Base-by-base conservation (phyloP, 2,797 vertebrate species). In the Rhinichthys osculus region DNA sequence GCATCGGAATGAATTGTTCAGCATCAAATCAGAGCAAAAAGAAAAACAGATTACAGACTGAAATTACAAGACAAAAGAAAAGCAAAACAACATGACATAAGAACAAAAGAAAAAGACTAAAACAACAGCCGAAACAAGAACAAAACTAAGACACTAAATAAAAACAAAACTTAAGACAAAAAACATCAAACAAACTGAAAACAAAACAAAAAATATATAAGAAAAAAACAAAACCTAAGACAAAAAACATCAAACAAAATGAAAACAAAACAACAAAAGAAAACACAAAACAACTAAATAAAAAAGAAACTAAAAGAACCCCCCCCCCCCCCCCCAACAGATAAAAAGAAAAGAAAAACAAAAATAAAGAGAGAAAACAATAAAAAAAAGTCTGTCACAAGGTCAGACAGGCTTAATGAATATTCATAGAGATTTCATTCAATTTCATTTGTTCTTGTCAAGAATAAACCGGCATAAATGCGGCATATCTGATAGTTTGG, bases 201-300 rank as follows among this genome's bases (percentile, higher is more conserved):
- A 67, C 3, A 8, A 35, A 38, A 21, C 44, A 14, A 14, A 44
- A 11, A 13, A 13, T 44, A 44, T 13, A 11, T 3, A 44, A 40
- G 0, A 19, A 4, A 40, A 40, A n/a, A 42, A 40, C 0, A 17
- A 35, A 38, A 21, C 44, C 27, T 16, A 64, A 66, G 6, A 64
- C 0, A 30, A 30, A 35, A 71, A 70, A 23, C 2, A 67, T 3
- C 30, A 40, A 14, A 14, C 0, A 42, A 70, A 23, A 38, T 8
- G 2, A 23, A 2, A 23, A 23, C 10, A 17, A 35, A 38, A 21
- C 44, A 14, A 14, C 0, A 42, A 70, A 23, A 38, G 2, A 23
- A 2, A 23, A 23, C 10, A n/a, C 0, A 42, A 21, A 7, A 71
- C 5, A 27, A 14, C 0, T 3, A 23, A n/a, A 0, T 0, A 21